Evolutionary conservation across 64 coral and sea anemone genomes (phyloP), one percentile per base, ranked within the genome.

Genomic region (Pocillopora damicornis): DNA sequence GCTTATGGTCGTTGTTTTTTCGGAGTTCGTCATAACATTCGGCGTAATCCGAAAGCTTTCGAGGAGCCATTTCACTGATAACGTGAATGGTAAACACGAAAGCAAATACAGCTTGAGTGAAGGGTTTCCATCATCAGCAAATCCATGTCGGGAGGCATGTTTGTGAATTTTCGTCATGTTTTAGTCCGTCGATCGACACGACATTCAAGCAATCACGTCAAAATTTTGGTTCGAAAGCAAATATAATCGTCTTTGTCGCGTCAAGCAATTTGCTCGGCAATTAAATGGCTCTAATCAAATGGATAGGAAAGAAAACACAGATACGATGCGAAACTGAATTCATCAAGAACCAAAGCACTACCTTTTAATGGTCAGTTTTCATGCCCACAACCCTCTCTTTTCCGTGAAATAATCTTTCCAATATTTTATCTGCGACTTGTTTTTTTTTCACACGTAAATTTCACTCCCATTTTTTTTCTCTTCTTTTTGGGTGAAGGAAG

Each of bases 21-120:
- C 42, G 42, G 42, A 81, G 37, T 82, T 38, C 26, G 35, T 35
- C 66, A 66, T 82, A 66, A 67, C 38, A 64, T 85, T 85, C 5
- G 9, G 37, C 45, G 18, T 59, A 85, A 85, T 73, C 45, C 58
- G 65, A 85, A 85, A 85, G 57, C 65, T 85, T 85, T 65, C 81
- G 81, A 85, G 16, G 10, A 11, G 20, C 42, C 42, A 51, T 51
- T 7, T 51, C 42, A 23, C 22, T 71, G 67, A n/a, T 25, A 20
- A 71, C 22, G n/a, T 7, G 20, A 71, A 85, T 42, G n/a, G 15
- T 18, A 85, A 85, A 85, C 36, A 81, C 79, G 36, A 81, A 59
- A 22, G 65, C 57, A 85, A 85, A 85, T 68, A 58, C 35, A 73
- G 81, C 81, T 72, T 85, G 64, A 72, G 57, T 51, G 42, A 51